phyloP scores from a whole-genome alignment of 2,113 vertebrate species.

The Corythoichthys haematopterus region DNA sequence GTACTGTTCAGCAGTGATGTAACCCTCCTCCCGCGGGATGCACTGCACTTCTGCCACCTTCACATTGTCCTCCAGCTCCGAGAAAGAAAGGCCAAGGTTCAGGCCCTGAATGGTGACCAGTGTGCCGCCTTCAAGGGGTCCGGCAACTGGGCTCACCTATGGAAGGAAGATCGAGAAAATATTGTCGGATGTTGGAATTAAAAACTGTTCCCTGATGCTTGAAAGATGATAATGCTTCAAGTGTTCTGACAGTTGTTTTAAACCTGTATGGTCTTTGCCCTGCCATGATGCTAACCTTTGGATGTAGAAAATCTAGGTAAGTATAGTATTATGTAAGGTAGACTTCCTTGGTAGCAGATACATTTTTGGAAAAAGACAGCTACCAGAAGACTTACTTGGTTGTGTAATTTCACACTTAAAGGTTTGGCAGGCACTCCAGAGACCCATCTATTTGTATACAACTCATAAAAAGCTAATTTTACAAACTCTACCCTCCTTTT shows the following conservation, averaged over 20 bases:
- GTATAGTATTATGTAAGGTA: no score
- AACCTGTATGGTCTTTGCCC: no score
- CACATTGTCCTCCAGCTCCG: conserved; percentile 85
- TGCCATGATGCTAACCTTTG: no score
- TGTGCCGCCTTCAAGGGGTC: conserved; percentile 88
- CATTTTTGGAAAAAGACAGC: no score
- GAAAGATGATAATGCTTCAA: no score
- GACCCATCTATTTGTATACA: not conserved
- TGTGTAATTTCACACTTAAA: not conserved
- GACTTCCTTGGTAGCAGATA: no score
- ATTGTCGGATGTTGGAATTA: not conserved
- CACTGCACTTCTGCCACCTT: conserved; percentile 89
- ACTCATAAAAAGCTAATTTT: not conserved
- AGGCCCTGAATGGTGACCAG: conserved; percentile 88
- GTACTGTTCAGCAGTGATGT: conserved; percentile 93
- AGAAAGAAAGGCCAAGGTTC: conserved; percentile 91
- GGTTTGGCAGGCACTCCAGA: not conserved
- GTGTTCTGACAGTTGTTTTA: no score
- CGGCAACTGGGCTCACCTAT: conserved; percentile 87
- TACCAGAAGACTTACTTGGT: not conserved
- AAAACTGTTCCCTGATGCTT: not conserved
- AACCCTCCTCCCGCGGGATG: conserved; percentile 79
- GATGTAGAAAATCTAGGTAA: no score
- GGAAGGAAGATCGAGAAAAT: not conserved
- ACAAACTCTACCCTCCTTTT: not conserved